phyloP scores from a whole-genome alignment of 2,797 vertebrate genomes.

The Gorsachius magnificus region DNA sequence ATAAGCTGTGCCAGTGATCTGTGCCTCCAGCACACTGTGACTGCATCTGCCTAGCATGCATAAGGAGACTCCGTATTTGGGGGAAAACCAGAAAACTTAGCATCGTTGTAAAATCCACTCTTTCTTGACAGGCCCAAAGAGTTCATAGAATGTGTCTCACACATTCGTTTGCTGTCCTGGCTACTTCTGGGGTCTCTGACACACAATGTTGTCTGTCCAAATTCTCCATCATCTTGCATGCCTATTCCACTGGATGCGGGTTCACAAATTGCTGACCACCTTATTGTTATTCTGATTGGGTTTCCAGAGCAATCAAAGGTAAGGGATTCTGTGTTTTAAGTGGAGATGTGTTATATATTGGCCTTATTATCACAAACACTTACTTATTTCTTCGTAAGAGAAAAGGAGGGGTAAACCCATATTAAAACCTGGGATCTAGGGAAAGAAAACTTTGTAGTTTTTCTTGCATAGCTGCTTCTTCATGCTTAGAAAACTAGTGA shows the following conservation, averaged over 20 bases:
- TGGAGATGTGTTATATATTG: constrained; percentile 15
- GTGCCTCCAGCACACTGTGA: background rate
- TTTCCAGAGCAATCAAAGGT: constrained; percentile 99
- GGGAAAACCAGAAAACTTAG: background rate
- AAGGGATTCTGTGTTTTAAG: constrained; percentile 59
- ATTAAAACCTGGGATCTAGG: background rate
- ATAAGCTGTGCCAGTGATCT: background rate
- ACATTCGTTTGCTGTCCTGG: constrained; percentile 98
- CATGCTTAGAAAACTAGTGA: background rate
- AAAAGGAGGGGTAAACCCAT: background rate
- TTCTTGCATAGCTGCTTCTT: background rate
- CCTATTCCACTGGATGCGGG: constrained; percentile 97
- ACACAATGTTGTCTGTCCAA: constrained; percentile 93
- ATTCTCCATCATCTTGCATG: constrained; percentile 91
- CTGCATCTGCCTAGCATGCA: background rate
- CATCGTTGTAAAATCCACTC: constrained; percentile 12
- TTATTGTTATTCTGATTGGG: constrained; percentile 98
- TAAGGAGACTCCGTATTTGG: background rate
- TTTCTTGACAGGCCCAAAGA: constrained; percentile 90
- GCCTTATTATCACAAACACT: constrained; percentile 47
- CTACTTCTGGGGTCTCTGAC: constrained; percentile 96
- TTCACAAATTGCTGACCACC: constrained; percentile 96
- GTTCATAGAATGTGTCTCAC: constrained; percentile 98
- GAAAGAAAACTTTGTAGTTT: background rate
- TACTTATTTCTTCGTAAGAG: constrained; percentile 25